These are phyloP conservation scores for Casuarius casuarius DNA, from an alignment of 2,113 vertebrate species.

Conservation along the genomic window DNA sequence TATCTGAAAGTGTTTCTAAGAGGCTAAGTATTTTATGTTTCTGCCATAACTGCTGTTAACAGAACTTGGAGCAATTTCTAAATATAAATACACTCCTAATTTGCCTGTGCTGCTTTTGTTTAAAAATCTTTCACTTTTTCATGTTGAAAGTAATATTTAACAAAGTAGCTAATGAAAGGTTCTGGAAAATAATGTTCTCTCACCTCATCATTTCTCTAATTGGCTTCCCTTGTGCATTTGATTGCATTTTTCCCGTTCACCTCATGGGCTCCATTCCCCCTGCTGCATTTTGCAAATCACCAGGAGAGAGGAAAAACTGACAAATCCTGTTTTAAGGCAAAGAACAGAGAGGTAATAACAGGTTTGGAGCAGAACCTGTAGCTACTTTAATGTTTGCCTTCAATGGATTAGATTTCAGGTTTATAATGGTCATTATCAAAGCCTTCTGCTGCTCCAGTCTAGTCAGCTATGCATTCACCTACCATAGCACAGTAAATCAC, in stretches of 20 bases:
- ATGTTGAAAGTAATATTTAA: not conserved
- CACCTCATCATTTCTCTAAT: not conserved
- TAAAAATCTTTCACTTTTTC: not conserved
- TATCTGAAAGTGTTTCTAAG: not conserved
- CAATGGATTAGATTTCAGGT: not conserved
- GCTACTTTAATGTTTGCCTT: not conserved
- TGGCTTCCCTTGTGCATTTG: not conserved
- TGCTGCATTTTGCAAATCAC: not conserved
- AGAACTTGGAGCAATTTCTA: not conserved
- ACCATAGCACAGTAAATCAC: not conserved
- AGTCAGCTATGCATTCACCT: accelerated
- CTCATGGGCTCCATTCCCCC: not conserved
- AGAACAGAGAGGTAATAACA: not conserved
- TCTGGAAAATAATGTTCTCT: not conserved
- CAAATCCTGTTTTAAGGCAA: not conserved
- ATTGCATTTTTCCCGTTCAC: not conserved
- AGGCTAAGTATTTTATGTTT: not conserved
- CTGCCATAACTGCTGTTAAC: not conserved
- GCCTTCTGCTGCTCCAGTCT: not conserved
- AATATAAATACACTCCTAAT: not conserved
- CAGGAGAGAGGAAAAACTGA: not conserved
- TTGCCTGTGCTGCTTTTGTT: not conserved
- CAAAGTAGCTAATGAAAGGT: not conserved
- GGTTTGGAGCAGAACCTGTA: not conserved
- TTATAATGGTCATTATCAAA: not conserved